Evolutionary conservation across 1,140 invertebrate species (phyloP).

Genomic region (Thaumetopoea pityocampa): DNA sequence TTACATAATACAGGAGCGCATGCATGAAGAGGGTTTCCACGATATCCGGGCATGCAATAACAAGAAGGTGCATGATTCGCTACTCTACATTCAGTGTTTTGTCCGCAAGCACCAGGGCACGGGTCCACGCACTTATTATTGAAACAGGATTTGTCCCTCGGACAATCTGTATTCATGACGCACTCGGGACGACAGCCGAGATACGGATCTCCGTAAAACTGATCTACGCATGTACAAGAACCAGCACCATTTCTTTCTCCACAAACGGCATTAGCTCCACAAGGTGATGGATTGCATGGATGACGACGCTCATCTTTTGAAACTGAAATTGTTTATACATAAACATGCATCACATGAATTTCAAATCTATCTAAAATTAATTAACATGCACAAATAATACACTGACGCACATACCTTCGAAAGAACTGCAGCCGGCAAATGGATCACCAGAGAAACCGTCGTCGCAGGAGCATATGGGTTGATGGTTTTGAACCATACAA

Average conservation of each 20-base stretch:
- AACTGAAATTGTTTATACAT: conserved; percentile 58
- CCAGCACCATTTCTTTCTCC: conserved; percentile 85
- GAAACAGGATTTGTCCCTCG: conserved; percentile 83
- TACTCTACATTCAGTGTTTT: conserved; percentile 89
- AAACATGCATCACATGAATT: conserved; percentile 27
- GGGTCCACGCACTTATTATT: conserved; percentile 90
- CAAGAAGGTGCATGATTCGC: conserved; percentile 89
- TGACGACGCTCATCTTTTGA: conserved; percentile 69
- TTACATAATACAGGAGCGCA: conserved; percentile 83
- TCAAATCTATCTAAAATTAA: no score
- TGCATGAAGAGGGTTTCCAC: conserved; percentile 84
- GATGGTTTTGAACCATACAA: conserved; percentile 86
- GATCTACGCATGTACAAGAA: conserved; percentile 86
- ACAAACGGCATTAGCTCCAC: conserved; percentile 88
- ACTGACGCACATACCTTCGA: conserved; percentile 81
- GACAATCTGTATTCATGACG: conserved; percentile 88
- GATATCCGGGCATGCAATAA: conserved; percentile 84
- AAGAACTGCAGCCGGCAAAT: conserved; percentile 83
- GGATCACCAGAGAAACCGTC: conserved; percentile 89
- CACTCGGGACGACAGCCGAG: conserved; percentile 88
- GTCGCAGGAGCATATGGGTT: conserved; percentile 86
- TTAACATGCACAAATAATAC: conserved; percentile 21
- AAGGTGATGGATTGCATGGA: conserved; percentile 89
- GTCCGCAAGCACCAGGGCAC: conserved; percentile 86
- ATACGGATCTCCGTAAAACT: conserved; percentile 90